Percentiles rank a stretch among this genome's conserved stretches.
Conservation (phyloP, 2,797 vertebrate species). For the Zonotrichia albicollis region DNA sequence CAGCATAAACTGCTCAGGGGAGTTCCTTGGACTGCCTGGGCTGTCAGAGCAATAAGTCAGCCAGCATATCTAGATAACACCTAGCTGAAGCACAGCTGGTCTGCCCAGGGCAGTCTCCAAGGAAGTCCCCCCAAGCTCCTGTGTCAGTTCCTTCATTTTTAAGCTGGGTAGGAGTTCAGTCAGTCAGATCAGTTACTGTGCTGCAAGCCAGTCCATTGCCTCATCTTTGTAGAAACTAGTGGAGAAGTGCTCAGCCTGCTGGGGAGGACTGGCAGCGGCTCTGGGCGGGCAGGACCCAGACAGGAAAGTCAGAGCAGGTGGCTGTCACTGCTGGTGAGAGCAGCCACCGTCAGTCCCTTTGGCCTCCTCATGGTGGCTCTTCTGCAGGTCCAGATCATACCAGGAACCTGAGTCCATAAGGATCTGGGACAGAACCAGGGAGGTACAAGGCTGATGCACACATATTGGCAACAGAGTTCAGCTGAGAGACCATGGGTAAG, state of each 20-base stretch:
- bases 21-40: neutral
- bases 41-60: neutral
- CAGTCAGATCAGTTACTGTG: neutral
- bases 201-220: neutral
- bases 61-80: neutral
- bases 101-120: neutral
- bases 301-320: neutral
- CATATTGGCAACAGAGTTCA: neutral
- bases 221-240: neutral
- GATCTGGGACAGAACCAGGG: neutral
- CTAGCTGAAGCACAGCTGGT: neutral
- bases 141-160: neutral
- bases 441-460: neutral
- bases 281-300: accelerated
- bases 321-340: neutral
- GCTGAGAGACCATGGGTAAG: neutral
- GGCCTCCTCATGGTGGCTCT: neutral
- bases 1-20: neutral
- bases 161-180: neutral
- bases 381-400: neutral
- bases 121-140: neutral
- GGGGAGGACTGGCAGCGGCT: neutral
- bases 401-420: neutral
- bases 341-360: neutral
- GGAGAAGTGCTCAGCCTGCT: neutral